Evolutionary conservation across 2,113 vertebrate species (phyloP).

Genomic region (Labeo rohita): DNA sequence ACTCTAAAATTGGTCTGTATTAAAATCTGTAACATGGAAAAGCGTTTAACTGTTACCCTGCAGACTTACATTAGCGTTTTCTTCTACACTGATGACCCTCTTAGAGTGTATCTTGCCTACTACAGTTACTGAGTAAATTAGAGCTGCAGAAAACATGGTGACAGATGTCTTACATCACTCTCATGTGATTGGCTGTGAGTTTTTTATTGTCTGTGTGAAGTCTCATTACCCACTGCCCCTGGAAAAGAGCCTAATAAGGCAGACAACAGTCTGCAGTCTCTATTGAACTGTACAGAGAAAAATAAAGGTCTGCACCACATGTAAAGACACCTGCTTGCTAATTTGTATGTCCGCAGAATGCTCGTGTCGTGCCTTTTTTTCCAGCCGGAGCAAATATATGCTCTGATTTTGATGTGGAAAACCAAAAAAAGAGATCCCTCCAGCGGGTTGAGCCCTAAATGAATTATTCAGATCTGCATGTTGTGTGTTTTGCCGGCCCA

Average conservation of each 20-base stretch:
- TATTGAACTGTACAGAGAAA: conserved; percentile 64
- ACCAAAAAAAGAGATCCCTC: conserved; percentile 72
- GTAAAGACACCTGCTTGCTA: conserved; percentile 62
- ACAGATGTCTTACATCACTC: conserved; percentile 65
- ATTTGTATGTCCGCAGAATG: conserved; percentile 62
- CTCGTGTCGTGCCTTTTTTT: conserved; percentile 63
- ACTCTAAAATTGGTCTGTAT: background rate
- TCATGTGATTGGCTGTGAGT: conserved; percentile 68
- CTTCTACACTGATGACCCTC: conserved; percentile 43
- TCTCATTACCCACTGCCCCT: conserved; percentile 73
- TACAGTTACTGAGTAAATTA: conserved; percentile 35
- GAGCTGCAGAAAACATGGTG: conserved; percentile 27
- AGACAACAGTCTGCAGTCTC: conserved; percentile 71
- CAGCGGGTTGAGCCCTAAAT: conserved; percentile 72
- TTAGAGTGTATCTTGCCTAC: conserved; percentile 32
- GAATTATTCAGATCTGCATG: conserved; percentile 78
- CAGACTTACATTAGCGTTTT: conserved; percentile 8
- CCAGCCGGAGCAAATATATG: conserved; percentile 72
- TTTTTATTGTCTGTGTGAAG: conserved; percentile 67
- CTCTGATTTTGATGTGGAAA: conserved; percentile 67
- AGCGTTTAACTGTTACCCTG: conserved; percentile 10
- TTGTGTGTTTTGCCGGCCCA: conserved; percentile 73
- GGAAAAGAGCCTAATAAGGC: conserved; percentile 77
- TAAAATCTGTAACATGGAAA: background rate
- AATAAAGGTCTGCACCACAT: conserved; percentile 70